phyloP scores from a whole-genome alignment of 2,797 vertebrate species.

The Presbytis comata region DNA sequence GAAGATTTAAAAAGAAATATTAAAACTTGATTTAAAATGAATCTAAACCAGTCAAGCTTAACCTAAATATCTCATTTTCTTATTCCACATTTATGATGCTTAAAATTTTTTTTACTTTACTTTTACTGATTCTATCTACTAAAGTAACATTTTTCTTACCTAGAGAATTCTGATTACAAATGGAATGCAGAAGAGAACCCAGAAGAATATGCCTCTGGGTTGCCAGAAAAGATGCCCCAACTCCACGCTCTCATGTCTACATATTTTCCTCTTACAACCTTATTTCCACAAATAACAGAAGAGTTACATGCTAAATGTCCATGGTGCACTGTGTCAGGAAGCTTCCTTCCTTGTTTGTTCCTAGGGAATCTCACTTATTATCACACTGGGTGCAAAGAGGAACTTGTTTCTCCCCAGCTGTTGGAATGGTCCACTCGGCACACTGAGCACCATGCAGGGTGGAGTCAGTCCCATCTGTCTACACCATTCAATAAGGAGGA shows the following conservation, averaged over 20 bases:
- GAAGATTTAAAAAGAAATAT: constrained; percentile 13
- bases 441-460: neutral
- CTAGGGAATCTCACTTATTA: neutral
- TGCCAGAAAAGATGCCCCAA: neutral
- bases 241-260: neutral
- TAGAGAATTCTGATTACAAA: neutral
- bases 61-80: constrained; percentile 34
- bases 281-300: neutral
- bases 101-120: neutral
- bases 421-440: neutral
- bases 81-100: neutral
- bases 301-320: neutral
- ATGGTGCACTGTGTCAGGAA: neutral
- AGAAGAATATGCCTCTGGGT: neutral
- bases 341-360: neutral
- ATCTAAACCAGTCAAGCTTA: neutral
- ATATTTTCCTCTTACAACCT: neutral
- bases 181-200: neutral
- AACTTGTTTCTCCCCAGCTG: neutral
- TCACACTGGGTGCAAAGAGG: neutral
- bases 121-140: neutral
- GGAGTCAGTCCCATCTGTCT: neutral
- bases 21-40: constrained; percentile 8
- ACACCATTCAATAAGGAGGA: neutral
- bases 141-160: neutral